These are phyloP conservation scores for Delphinus delphis DNA, from an alignment of 2,113 vertebrate species.

Conservation along the genomic window DNA sequence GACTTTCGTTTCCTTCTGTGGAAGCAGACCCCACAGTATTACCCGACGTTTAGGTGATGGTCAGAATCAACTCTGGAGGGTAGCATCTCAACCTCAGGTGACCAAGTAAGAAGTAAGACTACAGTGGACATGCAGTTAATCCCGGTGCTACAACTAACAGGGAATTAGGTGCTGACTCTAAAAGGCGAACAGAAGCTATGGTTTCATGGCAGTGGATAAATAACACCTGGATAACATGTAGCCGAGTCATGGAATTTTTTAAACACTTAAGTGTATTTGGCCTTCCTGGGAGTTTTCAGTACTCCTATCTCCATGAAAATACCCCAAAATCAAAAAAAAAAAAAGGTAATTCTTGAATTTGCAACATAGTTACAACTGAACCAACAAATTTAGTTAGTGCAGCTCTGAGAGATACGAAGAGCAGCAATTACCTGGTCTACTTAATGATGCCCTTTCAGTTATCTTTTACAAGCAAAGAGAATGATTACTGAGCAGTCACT, in stretches of 20 bases:
- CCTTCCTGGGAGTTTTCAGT: not conserved
- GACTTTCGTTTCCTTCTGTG: not conserved
- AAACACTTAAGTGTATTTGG: not conserved
- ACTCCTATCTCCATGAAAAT: not conserved
- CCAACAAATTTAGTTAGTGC: conserved; percentile 77
- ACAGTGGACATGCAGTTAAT: not conserved
- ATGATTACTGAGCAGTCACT: conserved; percentile 69
- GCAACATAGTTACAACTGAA: conserved; percentile 63
- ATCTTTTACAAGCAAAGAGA: conserved; percentile 53
- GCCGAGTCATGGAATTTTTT: not conserved
- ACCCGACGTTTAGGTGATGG: not conserved
- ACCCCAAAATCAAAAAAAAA: not conserved
- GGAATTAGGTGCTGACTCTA: not conserved
- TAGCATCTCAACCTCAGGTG: not conserved
- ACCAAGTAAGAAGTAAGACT: not conserved
- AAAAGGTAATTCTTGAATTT: conserved; percentile 58
- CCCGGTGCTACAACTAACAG: too few relatives aligned
- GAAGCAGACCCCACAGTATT: not conserved
- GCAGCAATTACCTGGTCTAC: conserved; percentile 73
- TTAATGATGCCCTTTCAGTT: conserved; percentile 37
- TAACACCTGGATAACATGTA: too few relatives aligned
- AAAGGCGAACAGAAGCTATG: not conserved
- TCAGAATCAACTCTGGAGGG: not conserved
- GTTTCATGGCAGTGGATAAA: not conserved
- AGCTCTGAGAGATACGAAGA: conserved; percentile 71